Conservation (phyloP, 1,140 invertebrate species). For the Drosophila lini region DNA sequence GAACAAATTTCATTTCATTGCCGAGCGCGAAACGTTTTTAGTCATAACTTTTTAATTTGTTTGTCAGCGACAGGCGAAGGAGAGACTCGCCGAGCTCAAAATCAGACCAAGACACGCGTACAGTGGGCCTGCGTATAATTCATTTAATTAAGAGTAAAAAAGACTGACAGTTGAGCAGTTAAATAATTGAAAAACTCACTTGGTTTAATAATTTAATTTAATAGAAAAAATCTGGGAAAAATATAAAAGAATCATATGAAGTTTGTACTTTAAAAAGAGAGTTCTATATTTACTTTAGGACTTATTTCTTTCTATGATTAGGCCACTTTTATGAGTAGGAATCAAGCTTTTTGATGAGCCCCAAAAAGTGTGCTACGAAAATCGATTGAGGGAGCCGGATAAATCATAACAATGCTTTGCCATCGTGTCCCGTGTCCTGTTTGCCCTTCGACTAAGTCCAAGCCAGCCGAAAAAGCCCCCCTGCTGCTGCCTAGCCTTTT, state of each 20-base stretch:
- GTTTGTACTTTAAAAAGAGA: no score
- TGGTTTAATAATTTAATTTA: background rate
- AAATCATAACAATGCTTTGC: constrained; percentile 67
- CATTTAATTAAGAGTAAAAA: constrained; percentile 1
- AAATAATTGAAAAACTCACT: background rate
- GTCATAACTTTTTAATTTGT: constrained; percentile 83
- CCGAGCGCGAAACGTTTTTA: constrained; percentile 65
- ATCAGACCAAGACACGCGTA: constrained; percentile 5
- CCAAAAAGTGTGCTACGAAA: constrained; percentile 65
- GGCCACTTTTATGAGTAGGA: constrained; percentile 19
- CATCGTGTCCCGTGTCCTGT: background rate
- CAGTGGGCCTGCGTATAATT: background rate
- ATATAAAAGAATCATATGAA: no score
- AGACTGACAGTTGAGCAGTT: background rate
- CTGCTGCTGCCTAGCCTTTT: constrained; percentile 30
- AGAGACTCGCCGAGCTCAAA: background rate
- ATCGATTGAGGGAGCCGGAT: constrained; percentile 51
- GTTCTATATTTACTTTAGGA: background rate
- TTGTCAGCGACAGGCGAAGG: constrained; percentile 70
- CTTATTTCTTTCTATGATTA: constrained; percentile 41
- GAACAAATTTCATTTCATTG: constrained; percentile 70
- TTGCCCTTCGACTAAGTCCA: background rate
- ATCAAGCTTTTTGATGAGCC: background rate
- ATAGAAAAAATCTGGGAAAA: background rate
- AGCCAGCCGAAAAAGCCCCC: background rate